Evolutionary conservation across 2,113 vertebrate genomes (phyloP).

Genomic region (Elaphurus davidianus): DNA sequence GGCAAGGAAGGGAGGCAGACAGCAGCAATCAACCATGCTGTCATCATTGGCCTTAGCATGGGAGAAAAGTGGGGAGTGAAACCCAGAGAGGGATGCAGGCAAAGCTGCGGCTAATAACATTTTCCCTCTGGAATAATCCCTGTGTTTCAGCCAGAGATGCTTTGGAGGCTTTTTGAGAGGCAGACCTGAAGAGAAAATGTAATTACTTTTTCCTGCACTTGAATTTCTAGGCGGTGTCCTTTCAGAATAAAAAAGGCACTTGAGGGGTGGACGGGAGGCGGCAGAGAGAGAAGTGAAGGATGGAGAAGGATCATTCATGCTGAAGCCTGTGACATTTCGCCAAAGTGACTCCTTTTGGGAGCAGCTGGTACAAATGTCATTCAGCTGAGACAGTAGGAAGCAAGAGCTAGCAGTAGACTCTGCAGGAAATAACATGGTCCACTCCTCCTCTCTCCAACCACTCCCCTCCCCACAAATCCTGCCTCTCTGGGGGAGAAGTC

Average conservation of each 20-base stretch:
- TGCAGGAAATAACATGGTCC: not conserved
- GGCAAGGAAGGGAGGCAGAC: not conserved
- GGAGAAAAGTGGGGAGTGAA: not conserved
- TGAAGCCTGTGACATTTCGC: constrained; percentile 65
- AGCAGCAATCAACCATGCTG: not conserved
- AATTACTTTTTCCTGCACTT: constrained; percentile 68
- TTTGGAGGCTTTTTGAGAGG: constrained; percentile 54
- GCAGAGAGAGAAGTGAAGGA: constrained; percentile 41
- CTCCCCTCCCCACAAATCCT: not conserved
- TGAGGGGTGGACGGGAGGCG: constrained; percentile 13
- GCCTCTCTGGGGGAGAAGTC: not conserved
- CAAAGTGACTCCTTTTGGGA: constrained; percentile 63
- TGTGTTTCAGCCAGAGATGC: constrained; percentile 12
- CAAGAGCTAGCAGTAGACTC: not conserved
- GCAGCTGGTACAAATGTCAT: constrained; percentile 63
- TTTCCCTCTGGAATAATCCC: constrained; percentile 51
- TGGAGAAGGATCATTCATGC: constrained; percentile 21
- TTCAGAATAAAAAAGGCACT: constrained; percentile 63
- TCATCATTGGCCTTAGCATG: not conserved
- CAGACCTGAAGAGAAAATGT: constrained; percentile 64
- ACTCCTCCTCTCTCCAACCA: not conserved
- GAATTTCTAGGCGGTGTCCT: constrained; percentile 63
- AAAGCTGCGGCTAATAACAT: not conserved
- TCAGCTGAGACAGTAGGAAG: not conserved
- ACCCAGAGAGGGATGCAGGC: not conserved